Evolutionary conservation across 1,140 invertebrate species (phyloP), one percentile per base, ranked within the genome.

Genomic region (Philaenus spumarius): DNA sequence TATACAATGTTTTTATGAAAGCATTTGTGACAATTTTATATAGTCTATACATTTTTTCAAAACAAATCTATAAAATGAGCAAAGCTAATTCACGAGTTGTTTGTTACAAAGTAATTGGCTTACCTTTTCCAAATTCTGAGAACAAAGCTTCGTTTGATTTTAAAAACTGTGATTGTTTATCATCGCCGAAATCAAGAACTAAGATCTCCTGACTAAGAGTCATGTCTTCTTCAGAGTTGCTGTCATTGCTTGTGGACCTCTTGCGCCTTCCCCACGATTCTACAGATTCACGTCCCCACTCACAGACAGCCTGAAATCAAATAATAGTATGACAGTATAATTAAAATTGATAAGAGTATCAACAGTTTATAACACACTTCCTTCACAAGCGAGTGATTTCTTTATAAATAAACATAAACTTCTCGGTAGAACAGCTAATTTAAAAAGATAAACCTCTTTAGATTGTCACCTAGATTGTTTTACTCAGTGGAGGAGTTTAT

Each of bases 191-290:
- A 73, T 95, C 92, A 17, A 95, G 75, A 3, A 95, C 92, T 3
- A 95, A 75, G 69, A 95, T 95, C 74, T 96, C 93, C 70, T 94
- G 91, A 6, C 91, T 94, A 26, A 96, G 80, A 55, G 92, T 95
- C 89, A 95, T 94, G 70, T 95, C 89, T 43, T 87, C 83, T 61
- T 86, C 83, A 59, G 81, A 80, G 61, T 75, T 72, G 52, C 67
- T 70, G 48, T 62, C 71, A 65, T 78, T 82, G 34, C 78, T 82
- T 48, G 78, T 76, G 43, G 86, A 88, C 81, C 92, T 87, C 73
- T 83, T 86, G 74, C 85, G 86, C 72, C 90, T 87, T 61, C 93
- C 93, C 85, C 89, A 91, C 0, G 92, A 95, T 67, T 93, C 89
- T 4, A 91, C 78, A 7, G 87, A 89, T 67, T 95, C 90, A 66